Evolutionary conservation across 2,888 invertebrate species (phyloP), one percentile per base, ranked within the genome.

Genomic region (Drosophila gaucha): DNA sequence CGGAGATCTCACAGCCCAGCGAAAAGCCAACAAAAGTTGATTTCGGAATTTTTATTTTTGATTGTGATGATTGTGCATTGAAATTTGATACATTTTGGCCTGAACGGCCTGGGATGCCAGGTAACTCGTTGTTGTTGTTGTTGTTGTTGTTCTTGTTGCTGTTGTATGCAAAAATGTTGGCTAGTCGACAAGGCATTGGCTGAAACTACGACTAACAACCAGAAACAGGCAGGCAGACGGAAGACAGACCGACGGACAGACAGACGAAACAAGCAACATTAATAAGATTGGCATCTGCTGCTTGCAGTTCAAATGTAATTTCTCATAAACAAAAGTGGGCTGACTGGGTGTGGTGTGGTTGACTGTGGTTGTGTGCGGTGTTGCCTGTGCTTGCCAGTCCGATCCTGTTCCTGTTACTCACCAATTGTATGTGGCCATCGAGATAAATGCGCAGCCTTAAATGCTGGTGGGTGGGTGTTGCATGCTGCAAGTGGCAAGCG

Each of bases 81-180:
- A 90, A 90, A 90, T 90, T 90, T 90, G 90, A 90, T 90, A 90
- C 90, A 89, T 90, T 90, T 89, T 83, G 85, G 83, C 84, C 83
- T 70, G 79, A 84, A 57, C 62, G 56, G 73, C 56, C 49, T 44
- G 74, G 58, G 62, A 60, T 62, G 60, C 49, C 64, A 58, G 77
- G 76, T 75, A 80, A 74, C 71, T 38, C 30, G 55, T 36, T 52
- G 47, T 44, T 44, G 50, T 28, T 63, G 18, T 64, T 58, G 30
- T 8, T 41, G 18, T 22, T 24, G 41, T 9, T 16, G 26, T 30
- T 30, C 6, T 10, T 30, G 30, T 16, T 43, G 46, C 20, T 82
- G 78, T 72, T 70, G 80, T 75, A 77, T 82, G 82, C 82, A 84
- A 86, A 79, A 82, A 84, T 86, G 87, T 86, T 85, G 80, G 72